phyloP scores from a whole-genome alignment of 2,113 vertebrate species.

The Caranx ignobilis region DNA sequence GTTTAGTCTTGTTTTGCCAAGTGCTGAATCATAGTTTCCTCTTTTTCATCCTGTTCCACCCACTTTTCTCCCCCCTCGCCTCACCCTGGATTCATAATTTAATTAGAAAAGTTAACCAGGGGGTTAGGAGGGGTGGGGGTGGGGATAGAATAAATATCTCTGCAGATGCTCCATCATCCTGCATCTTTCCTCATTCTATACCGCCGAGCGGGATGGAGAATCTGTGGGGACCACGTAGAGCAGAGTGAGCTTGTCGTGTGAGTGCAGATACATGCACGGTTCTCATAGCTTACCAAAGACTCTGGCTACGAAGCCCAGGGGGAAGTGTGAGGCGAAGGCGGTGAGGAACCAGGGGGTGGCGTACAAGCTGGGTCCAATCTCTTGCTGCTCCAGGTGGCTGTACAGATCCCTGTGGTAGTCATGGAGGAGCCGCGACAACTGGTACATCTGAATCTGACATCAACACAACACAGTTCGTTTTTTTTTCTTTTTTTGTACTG shows the following conservation, averaged over 20 bases:
- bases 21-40: conserved; percentile 1
- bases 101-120: conserved; percentile 1
- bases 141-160: conserved; percentile 1
- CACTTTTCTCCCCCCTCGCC: neutral
- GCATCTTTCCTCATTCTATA: neutral
- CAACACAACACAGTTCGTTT: conserved; percentile 11
- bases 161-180: neutral
- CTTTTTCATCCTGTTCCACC: neutral
- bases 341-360: conserved; percentile 99
- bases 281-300: conserved; percentile 90
- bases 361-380: conserved; percentile 97
- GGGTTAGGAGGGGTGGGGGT: neutral
- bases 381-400: conserved; percentile 94
- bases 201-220: neutral
- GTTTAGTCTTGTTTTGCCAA: conserved; percentile 1
- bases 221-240: neutral
- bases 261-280: neutral
- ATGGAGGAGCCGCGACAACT: conserved; percentile 96
- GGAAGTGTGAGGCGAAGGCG: conserved; percentile 95
- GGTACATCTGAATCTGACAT: conserved; percentile 97
- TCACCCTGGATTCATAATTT: neutral
- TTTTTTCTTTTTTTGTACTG: neutral
- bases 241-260: neutral
- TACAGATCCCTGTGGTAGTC: conserved; percentile 97
- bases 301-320: conserved; percentile 95